Base-by-base conservation (phyloP, 2,888 invertebrate species). In the Tinea semifulvella region DNA sequence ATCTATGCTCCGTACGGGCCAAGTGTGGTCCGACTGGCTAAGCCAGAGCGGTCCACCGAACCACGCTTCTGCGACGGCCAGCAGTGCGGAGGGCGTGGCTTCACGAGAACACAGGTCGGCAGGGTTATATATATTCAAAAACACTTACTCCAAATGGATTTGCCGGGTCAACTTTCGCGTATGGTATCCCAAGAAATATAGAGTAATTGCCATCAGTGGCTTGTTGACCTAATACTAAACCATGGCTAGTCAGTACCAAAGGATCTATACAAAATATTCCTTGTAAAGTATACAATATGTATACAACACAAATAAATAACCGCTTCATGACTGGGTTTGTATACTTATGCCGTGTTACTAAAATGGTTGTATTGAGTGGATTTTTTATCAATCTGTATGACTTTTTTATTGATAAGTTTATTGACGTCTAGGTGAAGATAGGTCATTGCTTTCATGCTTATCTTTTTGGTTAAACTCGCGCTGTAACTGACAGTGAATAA, bases 161-260 rank as follows among this genome's bases (percentile, higher is more conserved):
- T 1, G 47, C 47, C 3, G 46, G 46, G 22, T 65, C 52, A 4
- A 68, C 56, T 38, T 43, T 53, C 17, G 58, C 68, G 43, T 61
- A 68, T 0, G 68, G 68, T 48, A 68, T 62, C 2, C 68, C 68
- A 46, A 68, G 47, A 42, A 65, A 66, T 58, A 61, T 60, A 8
- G 58, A 54, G 44, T 67, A 68, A 46, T 58, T 55, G 2, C 63
- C 65, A 52, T 65, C 61, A 1, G 47, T 47, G 1, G 61, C 60
- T 14, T 22, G 50, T n/a, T 56, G 44, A 0, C 68, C 67, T 39
- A 53, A 49, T 26, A 65, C 57, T 7, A 54, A 49, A 0, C 68
- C 69, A 2, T 55, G 53, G 17, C 53, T 54, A 1, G 61, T 56
- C 2, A 55, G 48, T 7, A 66, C 63, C 20, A 62, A 28, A 27